Evolutionary conservation across 2,797 vertebrate genomes (phyloP).

Genomic region (Myotis daubentonii): DNA sequence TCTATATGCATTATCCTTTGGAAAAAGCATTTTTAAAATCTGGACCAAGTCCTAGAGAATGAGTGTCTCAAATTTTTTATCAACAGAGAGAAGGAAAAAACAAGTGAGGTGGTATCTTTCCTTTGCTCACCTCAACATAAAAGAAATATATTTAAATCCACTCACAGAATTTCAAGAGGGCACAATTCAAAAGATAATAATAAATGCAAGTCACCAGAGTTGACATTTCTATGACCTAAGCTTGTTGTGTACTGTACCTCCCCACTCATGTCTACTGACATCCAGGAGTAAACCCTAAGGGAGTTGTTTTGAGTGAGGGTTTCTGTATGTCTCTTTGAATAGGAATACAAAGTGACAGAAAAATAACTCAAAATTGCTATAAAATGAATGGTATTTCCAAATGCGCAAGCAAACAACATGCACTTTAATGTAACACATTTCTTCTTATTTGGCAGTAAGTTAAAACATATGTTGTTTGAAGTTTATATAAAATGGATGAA

Average conservation of each 20-base stretch:
- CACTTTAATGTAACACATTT: slow-evolving; percentile 88
- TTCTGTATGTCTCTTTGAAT: slow-evolving; percentile 85
- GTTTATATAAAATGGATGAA: slow-evolving; percentile 83
- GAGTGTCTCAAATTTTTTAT: neutral
- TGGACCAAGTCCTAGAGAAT: slow-evolving; percentile 45
- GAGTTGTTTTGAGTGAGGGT: slow-evolving; percentile 84
- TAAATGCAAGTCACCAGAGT: slow-evolving; percentile 76
- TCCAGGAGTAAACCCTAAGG: slow-evolving; percentile 83
- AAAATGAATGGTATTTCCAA: slow-evolving; percentile 87
- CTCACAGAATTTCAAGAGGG: slow-evolving; percentile 70
- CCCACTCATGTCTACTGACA: slow-evolving; percentile 79
- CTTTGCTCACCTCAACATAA: slow-evolving; percentile 11
- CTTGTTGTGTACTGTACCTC: slow-evolving; percentile 77
- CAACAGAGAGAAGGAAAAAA: neutral
- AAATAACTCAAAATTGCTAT: slow-evolving; percentile 91
- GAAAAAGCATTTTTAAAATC: slow-evolving; percentile 17
- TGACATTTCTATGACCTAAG: slow-evolving; percentile 84
- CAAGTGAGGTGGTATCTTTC: neutral
- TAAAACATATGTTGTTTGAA: slow-evolving; percentile 85
- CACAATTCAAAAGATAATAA: slow-evolving; percentile 74
- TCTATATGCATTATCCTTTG: neutral
- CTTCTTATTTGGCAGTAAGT: slow-evolving; percentile 85
- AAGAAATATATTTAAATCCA: slow-evolving; percentile 62
- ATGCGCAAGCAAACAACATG: slow-evolving; percentile 85
- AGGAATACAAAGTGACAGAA: slow-evolving; percentile 90